phyloP scores from a whole-genome alignment of 2,113 vertebrate species.

The Tachysurus fulvidraco region DNA sequence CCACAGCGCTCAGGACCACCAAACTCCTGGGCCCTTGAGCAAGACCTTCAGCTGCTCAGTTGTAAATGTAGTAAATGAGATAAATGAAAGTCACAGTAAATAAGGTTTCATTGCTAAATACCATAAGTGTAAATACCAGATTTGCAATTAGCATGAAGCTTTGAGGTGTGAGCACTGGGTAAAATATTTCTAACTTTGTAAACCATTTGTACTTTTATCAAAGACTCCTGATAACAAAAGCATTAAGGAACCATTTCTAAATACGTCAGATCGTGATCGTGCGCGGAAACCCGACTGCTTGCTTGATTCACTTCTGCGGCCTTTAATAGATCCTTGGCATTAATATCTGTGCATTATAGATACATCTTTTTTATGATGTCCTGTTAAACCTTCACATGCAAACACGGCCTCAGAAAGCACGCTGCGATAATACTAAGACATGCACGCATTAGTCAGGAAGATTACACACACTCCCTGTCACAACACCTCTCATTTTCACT shows the following conservation, averaged over 20 bases:
- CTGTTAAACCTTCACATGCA: conserved; percentile 1
- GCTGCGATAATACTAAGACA: conserved; percentile 19
- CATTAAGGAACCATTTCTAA: background rate
- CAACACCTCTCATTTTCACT: conserved; percentile 66
- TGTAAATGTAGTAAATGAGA: too few relatives aligned
- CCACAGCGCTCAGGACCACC: too few relatives aligned
- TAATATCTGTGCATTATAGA: background rate
- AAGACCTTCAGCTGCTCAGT: too few relatives aligned
- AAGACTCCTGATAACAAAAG: background rate
- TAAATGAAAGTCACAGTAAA: too few relatives aligned
- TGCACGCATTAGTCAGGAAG: conserved; percentile 54
- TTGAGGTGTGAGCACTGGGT: background rate
- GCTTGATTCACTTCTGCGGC: background rate
- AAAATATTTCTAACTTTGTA: background rate
- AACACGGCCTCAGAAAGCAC: background rate
- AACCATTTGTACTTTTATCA: background rate
- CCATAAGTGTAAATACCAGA: background rate
- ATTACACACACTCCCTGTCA: conserved; percentile 69
- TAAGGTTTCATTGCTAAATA: too few relatives aligned
- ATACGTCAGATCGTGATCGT: background rate
- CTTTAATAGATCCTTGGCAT: background rate
- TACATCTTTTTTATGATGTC: background rate
- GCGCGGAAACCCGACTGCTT: background rate
- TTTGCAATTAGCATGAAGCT: background rate
- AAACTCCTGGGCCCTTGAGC: too few relatives aligned